These are phyloP conservation scores for Megalopta genalis DNA, from an alignment of 1,140 invertebrate species.

Conservation along the genomic window DNA sequence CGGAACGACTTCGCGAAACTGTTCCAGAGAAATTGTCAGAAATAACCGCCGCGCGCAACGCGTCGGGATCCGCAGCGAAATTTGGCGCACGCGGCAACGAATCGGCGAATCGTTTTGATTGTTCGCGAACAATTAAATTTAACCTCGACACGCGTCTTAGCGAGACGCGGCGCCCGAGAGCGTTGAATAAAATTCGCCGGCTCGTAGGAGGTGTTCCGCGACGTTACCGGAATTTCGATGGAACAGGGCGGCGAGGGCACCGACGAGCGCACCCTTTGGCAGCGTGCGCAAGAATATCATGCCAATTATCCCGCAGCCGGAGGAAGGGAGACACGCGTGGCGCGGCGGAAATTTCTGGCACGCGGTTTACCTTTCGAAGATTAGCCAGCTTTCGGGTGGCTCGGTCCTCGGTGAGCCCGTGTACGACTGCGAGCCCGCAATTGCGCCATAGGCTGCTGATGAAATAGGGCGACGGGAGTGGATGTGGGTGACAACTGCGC, in stretches of 20 bases:
- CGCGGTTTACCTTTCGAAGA: conserved; percentile 5
- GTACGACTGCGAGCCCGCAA: conserved; percentile 1
- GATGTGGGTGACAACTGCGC: conserved; percentile 3
- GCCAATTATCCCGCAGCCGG: not conserved
- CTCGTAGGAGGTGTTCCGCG: not conserved
- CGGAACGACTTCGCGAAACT: no score
- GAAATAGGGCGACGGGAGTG: not conserved
- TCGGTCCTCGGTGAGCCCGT: not conserved
- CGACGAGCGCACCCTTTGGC: not conserved
- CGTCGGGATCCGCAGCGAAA: no score
- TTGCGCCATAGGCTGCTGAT: conserved; percentile 5
- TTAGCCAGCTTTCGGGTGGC: not conserved
- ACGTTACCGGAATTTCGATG: not conserved
- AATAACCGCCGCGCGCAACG: no score
- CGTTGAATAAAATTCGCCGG: no score
- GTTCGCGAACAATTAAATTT: no score
- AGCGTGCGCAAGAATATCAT: not conserved
- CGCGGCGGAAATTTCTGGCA: conserved; percentile 1
- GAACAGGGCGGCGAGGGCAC: not conserved
- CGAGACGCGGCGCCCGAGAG: no score
- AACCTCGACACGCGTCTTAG: no score
- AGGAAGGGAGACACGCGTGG: not conserved
- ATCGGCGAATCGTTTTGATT: no score
- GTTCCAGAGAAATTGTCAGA: no score
- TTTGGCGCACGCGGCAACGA: no score